Percentiles rank a stretch among this genome's conserved stretches.
Evolutionary conservation across 2,113 vertebrate genomes (phyloP).

Genomic region (Leptobrachium ailaonicum): DNA sequence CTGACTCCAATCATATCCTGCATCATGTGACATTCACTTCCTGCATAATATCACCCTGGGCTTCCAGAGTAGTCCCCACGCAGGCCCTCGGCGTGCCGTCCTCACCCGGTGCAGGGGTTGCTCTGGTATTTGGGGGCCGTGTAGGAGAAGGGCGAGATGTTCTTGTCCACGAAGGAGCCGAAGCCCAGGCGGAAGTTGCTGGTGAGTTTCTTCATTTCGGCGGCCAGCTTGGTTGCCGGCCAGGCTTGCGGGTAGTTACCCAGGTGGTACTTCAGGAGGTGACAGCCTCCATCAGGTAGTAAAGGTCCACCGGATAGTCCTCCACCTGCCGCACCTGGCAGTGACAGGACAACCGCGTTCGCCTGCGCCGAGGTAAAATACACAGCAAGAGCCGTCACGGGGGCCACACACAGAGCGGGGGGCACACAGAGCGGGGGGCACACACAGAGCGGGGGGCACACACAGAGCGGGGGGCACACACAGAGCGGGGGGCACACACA

Average conservation of each 20-base stretch:
- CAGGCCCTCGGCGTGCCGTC: too few relatives aligned
- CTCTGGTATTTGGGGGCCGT: constrained; percentile 86
- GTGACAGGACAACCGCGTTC: constrained; percentile 79
- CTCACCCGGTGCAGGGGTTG: constrained; percentile 94
- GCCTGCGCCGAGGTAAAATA: constrained; percentile 65
- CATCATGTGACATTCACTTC: too few relatives aligned
- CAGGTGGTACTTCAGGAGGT: constrained; percentile 93
- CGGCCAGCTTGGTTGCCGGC: constrained; percentile 88
- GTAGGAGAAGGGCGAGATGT: constrained; percentile 96
- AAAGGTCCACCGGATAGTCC: constrained; percentile 95
- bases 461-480: too few relatives aligned
- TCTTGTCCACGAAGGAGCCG: constrained; percentile 95
- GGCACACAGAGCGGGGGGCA: too few relatives aligned
- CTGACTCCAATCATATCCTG: too few relatives aligned
- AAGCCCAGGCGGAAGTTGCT: constrained; percentile 97
- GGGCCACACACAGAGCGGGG: not conserved
- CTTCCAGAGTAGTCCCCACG: too few relatives aligned
- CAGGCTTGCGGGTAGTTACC: constrained; percentile 81
- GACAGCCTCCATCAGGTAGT: constrained; percentile 98
- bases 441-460: too few relatives aligned
- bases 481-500: too few relatives aligned
- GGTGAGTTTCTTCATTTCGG: constrained; percentile 94
- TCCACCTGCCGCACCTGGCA: constrained; percentile 95
- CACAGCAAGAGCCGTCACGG: constrained; percentile 17
- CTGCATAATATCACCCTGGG: too few relatives aligned